A percentile compares a stretch with the other conserved stretches of the same genome.
Evolutionary conservation across 1,140 invertebrate species (phyloP).

Genomic region (Pseudomyrmex cubaensis): DNA sequence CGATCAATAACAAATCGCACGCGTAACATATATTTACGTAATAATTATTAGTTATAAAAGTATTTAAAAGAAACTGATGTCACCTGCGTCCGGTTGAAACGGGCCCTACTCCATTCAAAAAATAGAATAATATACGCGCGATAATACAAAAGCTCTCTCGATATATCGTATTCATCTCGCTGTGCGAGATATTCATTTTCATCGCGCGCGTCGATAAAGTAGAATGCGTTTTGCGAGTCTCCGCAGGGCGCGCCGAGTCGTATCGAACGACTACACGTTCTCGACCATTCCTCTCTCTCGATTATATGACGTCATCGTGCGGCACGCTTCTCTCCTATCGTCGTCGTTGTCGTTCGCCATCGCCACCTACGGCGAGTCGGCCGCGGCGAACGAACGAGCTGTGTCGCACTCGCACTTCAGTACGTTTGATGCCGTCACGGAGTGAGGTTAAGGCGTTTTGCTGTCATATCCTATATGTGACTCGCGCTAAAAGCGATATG

Average conservation of each 20-base stretch:
- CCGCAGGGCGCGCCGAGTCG: not conserved
- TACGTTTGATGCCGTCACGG: conserved; percentile 72
- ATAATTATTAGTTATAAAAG: not conserved
- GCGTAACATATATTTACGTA: too few relatives aligned
- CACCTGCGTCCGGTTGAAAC: conserved; percentile 17
- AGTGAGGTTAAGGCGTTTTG: conserved; percentile 48
- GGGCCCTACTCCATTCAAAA: not conserved
- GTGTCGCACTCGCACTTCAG: conserved; percentile 56
- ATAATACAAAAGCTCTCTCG: conserved; percentile 6
- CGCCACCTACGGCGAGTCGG: conserved; percentile 34
- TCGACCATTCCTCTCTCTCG: conserved; percentile 2
- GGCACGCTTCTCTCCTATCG: conserved; percentile 12
- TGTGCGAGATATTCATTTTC: too few relatives aligned
- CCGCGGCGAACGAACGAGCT: conserved; percentile 37
- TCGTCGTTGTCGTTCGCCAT: not conserved
- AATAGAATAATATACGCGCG: not conserved
- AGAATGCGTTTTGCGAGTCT: not conserved
- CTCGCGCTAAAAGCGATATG: conserved; percentile 63
- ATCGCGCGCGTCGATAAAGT: conserved; percentile 57
- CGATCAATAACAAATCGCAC: not conserved
- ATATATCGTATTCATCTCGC: not conserved
- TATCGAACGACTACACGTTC: not conserved
- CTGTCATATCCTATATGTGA: conserved; percentile 5
- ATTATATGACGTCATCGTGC: conserved; percentile 26
- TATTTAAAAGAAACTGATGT: conserved; percentile 26